Percentiles rank a stretch among this genome's conserved stretches.
Evolutionary conservation across 1,140 invertebrate species (phyloP).

Genomic region (Microplitis mediator): DNA sequence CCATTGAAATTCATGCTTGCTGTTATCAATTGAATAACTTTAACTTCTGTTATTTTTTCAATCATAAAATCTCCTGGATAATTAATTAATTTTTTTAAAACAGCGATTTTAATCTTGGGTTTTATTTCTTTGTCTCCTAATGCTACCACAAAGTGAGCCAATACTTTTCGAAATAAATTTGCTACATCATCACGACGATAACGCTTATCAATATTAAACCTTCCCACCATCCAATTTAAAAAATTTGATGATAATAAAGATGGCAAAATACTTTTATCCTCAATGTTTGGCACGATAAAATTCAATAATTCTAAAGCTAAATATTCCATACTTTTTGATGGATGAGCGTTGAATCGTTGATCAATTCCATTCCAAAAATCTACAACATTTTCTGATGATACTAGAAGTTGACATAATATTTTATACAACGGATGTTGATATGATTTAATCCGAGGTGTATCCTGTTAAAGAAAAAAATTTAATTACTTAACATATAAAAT

Average conservation of each 20-base stretch:
- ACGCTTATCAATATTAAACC: constrained; percentile 61
- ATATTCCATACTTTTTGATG: constrained; percentile 67
- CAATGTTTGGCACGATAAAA: constrained; percentile 60
- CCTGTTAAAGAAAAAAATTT: constrained; percentile 52
- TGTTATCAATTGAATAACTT: constrained; percentile 68
- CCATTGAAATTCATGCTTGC: constrained; percentile 66
- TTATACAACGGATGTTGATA: constrained; percentile 69
- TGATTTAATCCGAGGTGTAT: constrained; percentile 64
- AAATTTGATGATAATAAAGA: constrained; percentile 64
- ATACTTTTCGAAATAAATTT: constrained; percentile 58
- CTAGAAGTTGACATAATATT: constrained; percentile 62
- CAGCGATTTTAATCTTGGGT: constrained; percentile 62
- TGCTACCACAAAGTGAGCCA: constrained; percentile 61
- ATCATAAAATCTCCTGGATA: constrained; percentile 73
- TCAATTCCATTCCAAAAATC: constrained; percentile 67
- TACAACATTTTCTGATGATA: constrained; percentile 56
- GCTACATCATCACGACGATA: constrained; percentile 59
- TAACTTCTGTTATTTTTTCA: constrained; percentile 71
- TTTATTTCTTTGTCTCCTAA: constrained; percentile 61
- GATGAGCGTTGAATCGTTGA: constrained; percentile 61
- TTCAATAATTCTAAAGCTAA: constrained; percentile 63
- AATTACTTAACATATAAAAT: constrained; percentile 19
- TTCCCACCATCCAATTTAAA: constrained; percentile 64
- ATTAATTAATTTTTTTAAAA: constrained; percentile 69
- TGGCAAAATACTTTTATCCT: constrained; percentile 60